phyloP scores from a whole-genome alignment of 2,797 vertebrate genomes.

The Peromyscus eremicus region DNA sequence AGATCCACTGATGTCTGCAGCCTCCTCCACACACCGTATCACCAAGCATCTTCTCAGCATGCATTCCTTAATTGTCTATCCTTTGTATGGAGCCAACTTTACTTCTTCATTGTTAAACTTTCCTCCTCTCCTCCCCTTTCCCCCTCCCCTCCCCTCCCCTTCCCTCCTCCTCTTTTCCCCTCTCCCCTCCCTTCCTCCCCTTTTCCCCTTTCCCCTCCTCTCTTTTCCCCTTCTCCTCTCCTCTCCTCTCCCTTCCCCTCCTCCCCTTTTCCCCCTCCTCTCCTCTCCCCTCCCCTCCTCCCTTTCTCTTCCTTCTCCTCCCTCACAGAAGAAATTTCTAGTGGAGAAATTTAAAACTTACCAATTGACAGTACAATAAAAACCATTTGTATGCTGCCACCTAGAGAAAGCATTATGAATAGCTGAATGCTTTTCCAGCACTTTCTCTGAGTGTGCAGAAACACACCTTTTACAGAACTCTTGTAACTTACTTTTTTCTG shows the following conservation, averaged over 20 bases:
- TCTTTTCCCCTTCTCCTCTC: not conserved
- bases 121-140: not conserved
- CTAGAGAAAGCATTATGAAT: constrained; percentile 55
- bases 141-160: not conserved
- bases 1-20: not conserved
- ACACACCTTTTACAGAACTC: constrained; percentile 20
- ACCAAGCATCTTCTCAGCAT: not conserved
- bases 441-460: not conserved
- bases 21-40: not conserved
- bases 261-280: not conserved
- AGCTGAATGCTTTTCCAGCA: constrained; percentile 19
- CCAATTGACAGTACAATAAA: not conserved
- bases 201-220: not conserved
- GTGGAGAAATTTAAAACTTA: constrained; percentile 55
- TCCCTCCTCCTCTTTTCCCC: not conserved
- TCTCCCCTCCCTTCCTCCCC: not conserved
- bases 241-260: not conserved
- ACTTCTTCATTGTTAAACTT: constrained; percentile 43
- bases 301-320: not conserved
- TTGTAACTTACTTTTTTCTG: constrained; percentile 28
- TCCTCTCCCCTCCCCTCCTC: not conserved
- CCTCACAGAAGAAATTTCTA: constrained; percentile 6
- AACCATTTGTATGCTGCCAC: constrained; percentile 45
- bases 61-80: not conserved
- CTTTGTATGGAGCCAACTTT: not conserved